A percentile compares a stretch with the other conserved stretches of the same genome.
Conservation (phyloP, 2,888 invertebrate species). For the Clunio marinus region DNA sequence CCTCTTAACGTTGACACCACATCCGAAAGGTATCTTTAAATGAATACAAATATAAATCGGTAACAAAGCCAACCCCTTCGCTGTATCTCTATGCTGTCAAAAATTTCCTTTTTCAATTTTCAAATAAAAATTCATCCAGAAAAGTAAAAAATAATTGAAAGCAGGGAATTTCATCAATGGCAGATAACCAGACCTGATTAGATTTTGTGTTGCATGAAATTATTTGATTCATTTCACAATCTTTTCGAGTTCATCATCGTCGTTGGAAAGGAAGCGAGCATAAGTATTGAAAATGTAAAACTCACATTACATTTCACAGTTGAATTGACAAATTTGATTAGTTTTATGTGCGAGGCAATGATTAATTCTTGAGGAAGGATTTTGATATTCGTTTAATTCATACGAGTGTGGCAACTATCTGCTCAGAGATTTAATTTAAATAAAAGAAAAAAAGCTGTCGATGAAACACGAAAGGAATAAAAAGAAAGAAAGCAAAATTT, state of each 20-base stretch:
- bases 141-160: too few species aligned
- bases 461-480: neutral
- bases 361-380: neutral
- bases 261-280: neutral
- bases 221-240: constrained; percentile 23
- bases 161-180: neutral
- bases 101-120: neutral
- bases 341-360: neutral
- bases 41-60: neutral
- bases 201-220: constrained; percentile 17
- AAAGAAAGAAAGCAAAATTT: neutral
- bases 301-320: constrained; percentile 3
- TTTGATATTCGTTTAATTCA: constrained; percentile 5
- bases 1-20: neutral
- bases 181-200: constrained; percentile 13
- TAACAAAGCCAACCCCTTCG: neutral
- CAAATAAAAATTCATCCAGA: neutral
- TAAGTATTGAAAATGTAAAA: neutral
- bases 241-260: neutral
- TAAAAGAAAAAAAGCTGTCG: neutral
- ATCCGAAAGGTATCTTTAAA: neutral
- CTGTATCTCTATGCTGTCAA: neutral
- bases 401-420: neutral
- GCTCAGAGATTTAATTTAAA: too few species aligned
- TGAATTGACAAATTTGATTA: constrained; percentile 10